These are phyloP conservation scores for Leptinotarsa peninsularis DNA, from an alignment of 2,888 invertebrate species.

Conservation along the genomic window DNA sequence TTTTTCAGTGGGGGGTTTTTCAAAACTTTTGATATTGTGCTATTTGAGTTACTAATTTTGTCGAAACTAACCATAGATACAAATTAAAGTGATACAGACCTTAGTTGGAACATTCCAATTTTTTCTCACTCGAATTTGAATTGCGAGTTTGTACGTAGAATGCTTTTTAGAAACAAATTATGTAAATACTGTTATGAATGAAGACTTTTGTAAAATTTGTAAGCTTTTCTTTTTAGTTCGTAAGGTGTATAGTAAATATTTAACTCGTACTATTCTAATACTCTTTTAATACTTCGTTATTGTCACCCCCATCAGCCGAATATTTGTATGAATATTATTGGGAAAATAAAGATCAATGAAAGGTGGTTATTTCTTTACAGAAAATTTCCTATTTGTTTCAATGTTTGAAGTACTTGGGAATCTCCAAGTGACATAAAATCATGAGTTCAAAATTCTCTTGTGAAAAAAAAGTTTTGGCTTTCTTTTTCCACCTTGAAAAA, in stretches of 20 bases:
- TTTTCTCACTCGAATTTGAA: slow-evolving; percentile 26
- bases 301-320: slow-evolving; percentile 30
- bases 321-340: slow-evolving; percentile 39
- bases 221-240: slow-evolving; percentile 45
- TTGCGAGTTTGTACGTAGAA: slow-evolving; percentile 33
- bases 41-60: no score
- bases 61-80: not conserved
- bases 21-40: no score
- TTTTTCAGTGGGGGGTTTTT: not conserved
- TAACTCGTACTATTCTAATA: slow-evolving; percentile 50
- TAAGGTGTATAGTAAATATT: slow-evolving; percentile 48
- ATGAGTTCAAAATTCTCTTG: not conserved
- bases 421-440: no score
- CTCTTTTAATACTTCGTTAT: slow-evolving; percentile 51
- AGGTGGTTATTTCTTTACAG: not conserved
- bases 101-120: slow-evolving; percentile 29
- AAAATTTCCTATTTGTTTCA: not conserved
- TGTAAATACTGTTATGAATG: slow-evolving; percentile 47
- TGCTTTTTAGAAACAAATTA: slow-evolving; percentile 38
- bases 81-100: not conserved
- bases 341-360: slow-evolving; percentile 19
- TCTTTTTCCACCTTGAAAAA: no score
- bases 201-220: slow-evolving; percentile 48
- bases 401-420: no score
- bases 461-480: not conserved